Evolutionary conservation across 2,888 invertebrate genomes (phyloP), one percentile per base, ranked within the genome.

Genomic region (Sarcophaga carnaria): DNA sequence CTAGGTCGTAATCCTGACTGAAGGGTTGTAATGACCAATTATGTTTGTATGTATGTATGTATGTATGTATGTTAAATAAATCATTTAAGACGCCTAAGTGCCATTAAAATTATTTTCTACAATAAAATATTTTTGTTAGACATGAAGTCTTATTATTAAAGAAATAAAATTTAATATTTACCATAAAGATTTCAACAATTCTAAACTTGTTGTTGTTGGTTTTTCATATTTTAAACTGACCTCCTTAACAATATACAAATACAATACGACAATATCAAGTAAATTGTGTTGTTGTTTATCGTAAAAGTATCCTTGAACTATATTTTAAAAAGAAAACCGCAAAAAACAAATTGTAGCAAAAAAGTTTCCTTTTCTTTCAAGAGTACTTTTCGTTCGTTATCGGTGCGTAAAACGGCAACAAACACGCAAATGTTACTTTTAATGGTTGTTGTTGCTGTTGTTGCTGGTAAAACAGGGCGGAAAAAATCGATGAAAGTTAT

Each of bases 271-370:
- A 37, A 2, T 37, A 54, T 54, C 1, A 14, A 12, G 17, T 1
- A 17, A 54, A 54, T 17, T 3, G 4, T 54, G 12, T 54, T 14
- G 17, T 27, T 80, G 62, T 67, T 66, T 71, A 66, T 62, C 20
- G 71, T 62, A 54, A 67, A 62, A 78, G 2, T 72, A 72, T 83
- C 83, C 83, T 83, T 83, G 83, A 83, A 77, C 77, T 78, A 78
- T 78, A 14, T 49, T 37, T 8, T 64, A 77, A 82, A 82, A 25
- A 37, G 60, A 37, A 82, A 59, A 20, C 25, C 47, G 20, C 20
- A 20, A 20, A 20, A 59, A 47, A 49, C 12, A 49, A 49, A 49
- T 11, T 14, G 49, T 49, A 49, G 49, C 12, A 49, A 54, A 14
- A 12, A 54, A 54, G 54, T 54, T 54, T 54, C 17, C 17, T 17